Conservation (phyloP, 1,140 invertebrate species). For the Drosophila kikkawai region DNA sequence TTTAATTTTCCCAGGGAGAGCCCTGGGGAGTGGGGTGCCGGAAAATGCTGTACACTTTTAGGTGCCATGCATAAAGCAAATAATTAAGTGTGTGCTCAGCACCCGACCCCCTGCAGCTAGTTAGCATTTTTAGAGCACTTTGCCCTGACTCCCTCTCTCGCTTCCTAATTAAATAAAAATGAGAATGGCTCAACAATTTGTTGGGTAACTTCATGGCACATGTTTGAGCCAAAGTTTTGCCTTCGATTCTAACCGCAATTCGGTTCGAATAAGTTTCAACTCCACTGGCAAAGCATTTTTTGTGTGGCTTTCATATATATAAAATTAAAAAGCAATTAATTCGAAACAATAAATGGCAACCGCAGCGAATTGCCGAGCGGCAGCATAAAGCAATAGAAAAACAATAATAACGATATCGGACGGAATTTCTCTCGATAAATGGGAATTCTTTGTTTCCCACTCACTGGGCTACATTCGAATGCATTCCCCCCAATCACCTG, state of each 20-base stretch:
- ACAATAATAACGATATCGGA: slow-evolving; percentile 48
- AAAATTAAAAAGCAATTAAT: slow-evolving; percentile 83
- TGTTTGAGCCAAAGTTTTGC: slow-evolving; percentile 27
- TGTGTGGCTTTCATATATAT: slow-evolving; percentile 59
- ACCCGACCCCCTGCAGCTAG: slow-evolving; percentile 53
- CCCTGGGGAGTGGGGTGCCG: neutral
- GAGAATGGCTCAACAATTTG: slow-evolving; percentile 73
- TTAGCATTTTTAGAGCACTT: slow-evolving; percentile 73
- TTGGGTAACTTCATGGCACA: slow-evolving; percentile 53
- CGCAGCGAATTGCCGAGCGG: slow-evolving; percentile 47
- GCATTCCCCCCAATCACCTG: slow-evolving; percentile 50
- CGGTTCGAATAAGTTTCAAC: slow-evolving; percentile 4
- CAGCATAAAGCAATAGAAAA: slow-evolving; percentile 55
- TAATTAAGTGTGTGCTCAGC: slow-evolving; percentile 73
- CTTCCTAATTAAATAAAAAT: slow-evolving; percentile 75
- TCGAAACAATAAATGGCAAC: slow-evolving; percentile 67
- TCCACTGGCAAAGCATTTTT: slow-evolving; percentile 23
- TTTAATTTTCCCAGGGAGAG: slow-evolving; percentile 62
- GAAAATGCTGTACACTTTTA: slow-evolving; percentile 58
- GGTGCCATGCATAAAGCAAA: slow-evolving; percentile 81
- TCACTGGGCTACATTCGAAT: slow-evolving; percentile 1
- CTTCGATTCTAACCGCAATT: slow-evolving; percentile 17
- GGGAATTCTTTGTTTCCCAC: slow-evolving; percentile 37
- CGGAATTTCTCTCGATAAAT: slow-evolving; percentile 66
- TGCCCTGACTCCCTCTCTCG: slow-evolving; percentile 20